phyloP scores from a whole-genome alignment of 2,113 vertebrate genomes.

The Bostrychus sinensis region DNA sequence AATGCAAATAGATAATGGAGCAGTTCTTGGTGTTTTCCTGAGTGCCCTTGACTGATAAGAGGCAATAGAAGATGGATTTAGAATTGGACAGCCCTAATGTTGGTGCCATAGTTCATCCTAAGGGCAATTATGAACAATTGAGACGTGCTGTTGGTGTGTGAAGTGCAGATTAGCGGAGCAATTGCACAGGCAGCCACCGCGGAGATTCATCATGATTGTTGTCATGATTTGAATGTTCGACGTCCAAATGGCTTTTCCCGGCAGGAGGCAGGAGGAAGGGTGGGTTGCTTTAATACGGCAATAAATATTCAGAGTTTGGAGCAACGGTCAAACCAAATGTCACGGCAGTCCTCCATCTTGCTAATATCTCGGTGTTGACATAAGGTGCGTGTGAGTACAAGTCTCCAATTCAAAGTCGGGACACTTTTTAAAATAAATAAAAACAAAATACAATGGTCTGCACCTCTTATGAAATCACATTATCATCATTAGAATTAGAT shows the following conservation, averaged over 20 bases:
- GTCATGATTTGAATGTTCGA: conserved; percentile 63
- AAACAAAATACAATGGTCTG: too few relatives aligned
- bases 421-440: too few relatives aligned
- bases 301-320: conserved; percentile 74
- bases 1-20: conserved; percentile 59
- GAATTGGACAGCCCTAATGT: conserved; percentile 58
- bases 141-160: conserved; percentile 55
- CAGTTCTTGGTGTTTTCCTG: conserved; percentile 41
- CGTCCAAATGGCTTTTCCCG: conserved; percentile 41
- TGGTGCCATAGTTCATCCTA: conserved; percentile 67
- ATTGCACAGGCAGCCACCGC: conserved; percentile 56
- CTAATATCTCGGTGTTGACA: conserved; percentile 46
- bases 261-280: background rate
- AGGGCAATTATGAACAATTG: conserved; percentile 73
- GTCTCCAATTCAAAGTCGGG: too few relatives aligned
- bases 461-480: too few relatives aligned
- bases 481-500: too few relatives aligned
- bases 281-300: conserved; percentile 53
- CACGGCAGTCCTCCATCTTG: conserved; percentile 51
- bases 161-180: conserved; percentile 70
- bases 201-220: conserved; percentile 67
- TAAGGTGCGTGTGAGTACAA: background rate
- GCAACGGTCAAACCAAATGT: conserved; percentile 69
- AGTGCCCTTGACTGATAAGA: conserved; percentile 61
- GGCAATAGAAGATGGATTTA: conserved; percentile 56